A percentile compares a stretch with the other conserved stretches of the same genome.
Evolutionary conservation across 2,797 vertebrate species (phyloP).

Genomic region (Neostethus bicornis): DNA sequence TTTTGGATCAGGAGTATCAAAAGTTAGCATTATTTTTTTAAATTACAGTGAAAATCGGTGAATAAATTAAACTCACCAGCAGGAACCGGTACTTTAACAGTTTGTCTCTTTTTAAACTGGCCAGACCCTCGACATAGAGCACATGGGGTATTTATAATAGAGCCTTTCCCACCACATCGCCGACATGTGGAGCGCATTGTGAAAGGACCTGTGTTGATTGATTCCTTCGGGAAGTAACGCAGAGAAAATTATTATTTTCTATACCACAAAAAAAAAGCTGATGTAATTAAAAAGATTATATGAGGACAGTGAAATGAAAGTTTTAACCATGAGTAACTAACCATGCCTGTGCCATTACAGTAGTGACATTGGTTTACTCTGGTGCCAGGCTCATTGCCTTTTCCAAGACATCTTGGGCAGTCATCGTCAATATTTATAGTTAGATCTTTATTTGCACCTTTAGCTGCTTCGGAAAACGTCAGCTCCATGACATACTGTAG

Average conservation of each 20-base stretch:
- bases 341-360: slow-evolving; percentile 92
- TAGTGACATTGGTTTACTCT: slow-evolving; percentile 87
- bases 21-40: no score
- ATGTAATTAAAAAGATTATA: fast-evolving
- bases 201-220: slow-evolving; percentile 89
- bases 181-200: slow-evolving; percentile 91
- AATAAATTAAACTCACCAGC: slow-evolving; percentile 90
- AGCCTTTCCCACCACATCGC: slow-evolving; percentile 87
- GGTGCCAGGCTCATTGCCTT: slow-evolving; percentile 90
- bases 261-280: not conserved
- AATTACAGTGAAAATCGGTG: no score
- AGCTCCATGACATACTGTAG: slow-evolving; percentile 93
- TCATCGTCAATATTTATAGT: slow-evolving; percentile 83
- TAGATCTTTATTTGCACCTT: slow-evolving; percentile 90
- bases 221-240: slow-evolving; percentile 79
- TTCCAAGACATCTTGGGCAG: slow-evolving; percentile 88
- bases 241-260: not conserved
- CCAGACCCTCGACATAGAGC: slow-evolving; percentile 85
- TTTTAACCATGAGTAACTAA: slow-evolving; percentile 67
- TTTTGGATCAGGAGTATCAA: not conserved
- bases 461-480: slow-evolving; percentile 91
- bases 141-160: slow-evolving; percentile 83
- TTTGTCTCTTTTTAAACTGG: slow-evolving; percentile 88
- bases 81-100: slow-evolving; percentile 88
- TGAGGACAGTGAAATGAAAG: no score